These are phyloP conservation scores for Paradoxurus hermaphroditus DNA, from an alignment of 2,113 vertebrate genomes.

Conservation along the genomic window DNA sequence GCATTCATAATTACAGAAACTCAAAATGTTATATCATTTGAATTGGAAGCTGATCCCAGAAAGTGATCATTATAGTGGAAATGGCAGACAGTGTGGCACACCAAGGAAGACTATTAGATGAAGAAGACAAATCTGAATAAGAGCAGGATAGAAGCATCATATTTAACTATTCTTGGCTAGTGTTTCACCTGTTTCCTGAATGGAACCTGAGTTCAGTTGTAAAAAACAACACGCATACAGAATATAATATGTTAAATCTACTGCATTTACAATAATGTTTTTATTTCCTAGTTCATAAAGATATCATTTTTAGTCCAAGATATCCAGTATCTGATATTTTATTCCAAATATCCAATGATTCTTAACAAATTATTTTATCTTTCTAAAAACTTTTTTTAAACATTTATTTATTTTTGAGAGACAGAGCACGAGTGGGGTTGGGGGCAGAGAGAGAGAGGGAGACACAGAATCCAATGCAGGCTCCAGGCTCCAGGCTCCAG, in stretches of 20 bases:
- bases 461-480: too few relatives aligned
- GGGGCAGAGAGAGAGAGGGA: too few relatives aligned
- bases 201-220: not conserved
- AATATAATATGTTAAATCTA: not conserved
- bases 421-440: too few relatives aligned
- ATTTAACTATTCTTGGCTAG: not conserved
- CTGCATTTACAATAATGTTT: not conserved
- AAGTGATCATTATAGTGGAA: not conserved
- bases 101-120: not conserved
- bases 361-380: not conserved
- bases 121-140: not conserved
- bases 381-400: too few relatives aligned
- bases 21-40: not conserved
- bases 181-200: not conserved
- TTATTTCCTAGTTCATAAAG: not conserved
- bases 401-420: too few relatives aligned
- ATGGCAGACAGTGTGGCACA: not conserved
- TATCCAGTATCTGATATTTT: not conserved
- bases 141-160: not conserved
- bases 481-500: too few relatives aligned
- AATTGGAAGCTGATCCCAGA: not conserved
- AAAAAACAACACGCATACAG: not conserved
- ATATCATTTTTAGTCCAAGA: not conserved
- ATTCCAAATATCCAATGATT: not conserved
- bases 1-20: not conserved